Evolutionary conservation across 2,797 vertebrate genomes (phyloP).

Genomic region (Pangasius krempfi): DNA sequence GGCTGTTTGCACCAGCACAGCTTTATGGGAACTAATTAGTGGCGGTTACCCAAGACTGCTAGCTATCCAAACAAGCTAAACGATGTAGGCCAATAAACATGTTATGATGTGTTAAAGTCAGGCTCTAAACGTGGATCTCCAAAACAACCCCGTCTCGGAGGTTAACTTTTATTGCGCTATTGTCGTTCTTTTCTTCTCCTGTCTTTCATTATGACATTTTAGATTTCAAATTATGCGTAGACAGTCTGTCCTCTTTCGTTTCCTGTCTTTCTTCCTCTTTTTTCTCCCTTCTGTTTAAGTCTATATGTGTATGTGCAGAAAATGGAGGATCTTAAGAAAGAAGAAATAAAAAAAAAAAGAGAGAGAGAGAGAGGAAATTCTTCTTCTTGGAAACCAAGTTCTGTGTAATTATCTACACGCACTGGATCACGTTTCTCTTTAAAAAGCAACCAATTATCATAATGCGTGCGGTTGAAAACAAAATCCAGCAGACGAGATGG

Average conservation of each 20-base stretch:
- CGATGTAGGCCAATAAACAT: conserved; percentile 52
- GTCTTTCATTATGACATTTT: conserved; percentile 22
- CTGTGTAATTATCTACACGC: conserved; percentile 61
- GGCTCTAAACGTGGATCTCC: conserved; percentile 45
- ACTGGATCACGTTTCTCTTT: conserved; percentile 60
- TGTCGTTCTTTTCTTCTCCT: conserved; percentile 19
- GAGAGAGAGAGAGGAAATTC: conserved; percentile 43
- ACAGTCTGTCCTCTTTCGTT: not conserved
- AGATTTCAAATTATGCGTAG: conserved; percentile 5
- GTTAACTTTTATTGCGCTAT: conserved; percentile 37
- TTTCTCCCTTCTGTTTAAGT: not conserved
- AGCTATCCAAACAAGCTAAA: conserved; percentile 59
- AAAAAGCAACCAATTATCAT: conserved; percentile 63
- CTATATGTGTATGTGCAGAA: not conserved
- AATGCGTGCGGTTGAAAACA: conserved; percentile 62
- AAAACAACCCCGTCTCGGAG: conserved; percentile 47
- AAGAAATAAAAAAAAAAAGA: not conserved
- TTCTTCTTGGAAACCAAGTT: conserved; percentile 54
- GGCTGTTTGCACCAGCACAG: conserved; percentile 52
- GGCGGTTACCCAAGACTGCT: conserved; percentile 60
- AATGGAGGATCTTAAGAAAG: conserved; percentile 1
- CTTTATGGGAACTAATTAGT: conserved; percentile 62
- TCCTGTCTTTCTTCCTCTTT: not conserved
- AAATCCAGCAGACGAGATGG: conserved; percentile 59
- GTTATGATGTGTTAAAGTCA: conserved; percentile 49